Base-by-base conservation (phyloP, 2,888 invertebrate species). In the Gastrophysa polygoni region DNA sequence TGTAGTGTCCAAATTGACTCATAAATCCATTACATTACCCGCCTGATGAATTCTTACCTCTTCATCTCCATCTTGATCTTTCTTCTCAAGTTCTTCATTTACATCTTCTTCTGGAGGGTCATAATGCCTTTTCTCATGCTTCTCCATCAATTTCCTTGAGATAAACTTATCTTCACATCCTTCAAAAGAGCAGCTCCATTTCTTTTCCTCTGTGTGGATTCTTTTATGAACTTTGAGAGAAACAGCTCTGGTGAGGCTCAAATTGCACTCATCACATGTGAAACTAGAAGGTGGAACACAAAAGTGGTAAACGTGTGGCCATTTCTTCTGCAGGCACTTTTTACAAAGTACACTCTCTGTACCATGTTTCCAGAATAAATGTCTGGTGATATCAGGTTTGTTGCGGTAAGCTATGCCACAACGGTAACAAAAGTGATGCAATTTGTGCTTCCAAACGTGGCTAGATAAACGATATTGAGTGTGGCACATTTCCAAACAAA, bases 261-360 rank as follows among this genome's bases (percentile, higher is more conserved):
- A 83, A 75, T 86, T 88, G 77, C 95, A 95, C 75, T 92, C 90
- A 70, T 94, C 94, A 82, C 95, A 95, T 1, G 85, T 82, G 79
- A 94, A 94, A 58, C 87, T 84, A 8, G 86, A 82, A 2, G 94
- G 93, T 43, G 94, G 94, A 68, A 91, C 87, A 78, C 95, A 95
- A 75, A 95, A 95, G 78, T 95, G 95, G 82, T 94, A 95, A 5
- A 94, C 91, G 80, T 95, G 93, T 0, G 93, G 93, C 95, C 95
- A 95, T 74, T 93, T 93, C 77, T 94, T 95, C 75, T 94, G 93
- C 55, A 93, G 81, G 79, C 95, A 95, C 75, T 87, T 89, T 79
- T 93, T 93, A 77, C 95, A 95, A 32, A 89, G 81, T 1, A 92
- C 90, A 81, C 93, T 93, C 77, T 95, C 93, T 1, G 94, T 94